Evolutionary conservation across 2,888 invertebrate species (phyloP).

Genomic region (Cephus runcator): DNA sequence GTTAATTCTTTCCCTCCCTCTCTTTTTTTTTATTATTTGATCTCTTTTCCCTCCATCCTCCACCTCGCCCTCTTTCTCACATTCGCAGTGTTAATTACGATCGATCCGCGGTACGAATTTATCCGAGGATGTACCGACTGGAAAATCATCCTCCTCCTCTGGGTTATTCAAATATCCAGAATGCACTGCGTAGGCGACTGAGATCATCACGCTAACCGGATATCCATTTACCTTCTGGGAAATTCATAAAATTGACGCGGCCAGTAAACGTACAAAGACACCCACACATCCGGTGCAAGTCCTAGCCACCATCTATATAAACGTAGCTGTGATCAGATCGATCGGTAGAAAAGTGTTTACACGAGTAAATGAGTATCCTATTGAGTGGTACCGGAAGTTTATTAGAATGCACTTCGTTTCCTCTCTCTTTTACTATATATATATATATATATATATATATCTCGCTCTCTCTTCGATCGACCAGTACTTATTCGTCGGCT

Average conservation of each 20-base stretch:
- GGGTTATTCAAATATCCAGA: neutral
- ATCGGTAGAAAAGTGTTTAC: neutral
- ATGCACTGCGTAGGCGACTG: neutral
- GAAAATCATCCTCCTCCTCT: neutral
- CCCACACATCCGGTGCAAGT: neutral
- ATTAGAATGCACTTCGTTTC: constrained; percentile 2
- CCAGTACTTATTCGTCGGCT: neutral
- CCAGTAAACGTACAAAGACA: neutral
- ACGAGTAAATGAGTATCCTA: neutral
- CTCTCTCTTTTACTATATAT: neutral
- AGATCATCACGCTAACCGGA: neutral
- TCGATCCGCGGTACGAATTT: constrained; percentile 17
- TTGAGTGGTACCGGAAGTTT: neutral
- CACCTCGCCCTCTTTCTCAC: neutral
- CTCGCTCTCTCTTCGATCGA: constrained; percentile 1
- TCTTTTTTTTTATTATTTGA: neutral
- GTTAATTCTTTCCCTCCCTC: neutral
- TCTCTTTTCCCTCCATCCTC: neutral
- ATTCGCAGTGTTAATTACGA: constrained; percentile 20
- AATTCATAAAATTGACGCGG: neutral
- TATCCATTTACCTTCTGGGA: neutral
- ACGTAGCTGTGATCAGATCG: neutral
- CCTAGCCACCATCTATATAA: neutral
- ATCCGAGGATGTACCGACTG: neutral
- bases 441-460: no score